Percentiles rank a stretch among this genome's conserved stretches.
Evolutionary conservation across 2,888 invertebrate species (phyloP).

Genomic region (Meiosimyza decipiens): DNA sequence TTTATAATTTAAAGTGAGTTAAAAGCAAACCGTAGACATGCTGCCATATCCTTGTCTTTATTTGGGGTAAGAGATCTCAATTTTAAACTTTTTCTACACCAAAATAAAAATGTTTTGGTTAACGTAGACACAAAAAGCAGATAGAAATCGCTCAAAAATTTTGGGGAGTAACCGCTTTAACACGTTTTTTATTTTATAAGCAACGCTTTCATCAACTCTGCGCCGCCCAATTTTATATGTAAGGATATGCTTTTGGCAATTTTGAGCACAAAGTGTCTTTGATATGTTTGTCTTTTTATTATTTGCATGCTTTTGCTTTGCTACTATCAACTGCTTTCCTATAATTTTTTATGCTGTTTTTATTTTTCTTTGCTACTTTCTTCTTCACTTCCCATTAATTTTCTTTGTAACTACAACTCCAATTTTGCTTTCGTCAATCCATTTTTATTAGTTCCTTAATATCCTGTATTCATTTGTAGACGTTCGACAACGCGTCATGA

Average conservation of each 20-base stretch:
- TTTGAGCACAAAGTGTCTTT: neutral
- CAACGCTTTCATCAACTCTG: neutral
- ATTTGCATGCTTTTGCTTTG: constrained; percentile 2
- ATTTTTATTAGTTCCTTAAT: constrained; percentile 31
- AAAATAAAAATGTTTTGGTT: too few relatives aligned
- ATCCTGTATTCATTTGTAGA: constrained; percentile 2
- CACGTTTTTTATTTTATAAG: constrained; percentile 21
- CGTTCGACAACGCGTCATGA: too few relatives aligned
- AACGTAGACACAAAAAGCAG: too few relatives aligned
- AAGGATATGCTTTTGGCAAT: too few relatives aligned
- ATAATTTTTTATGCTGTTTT: neutral
- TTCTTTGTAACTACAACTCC: neutral
- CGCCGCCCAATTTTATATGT: neutral
- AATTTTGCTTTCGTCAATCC: constrained; percentile 41
- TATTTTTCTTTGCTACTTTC: neutral
- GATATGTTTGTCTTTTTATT: neutral
- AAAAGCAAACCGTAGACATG: constrained; percentile 14
- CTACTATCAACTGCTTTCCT: neutral
- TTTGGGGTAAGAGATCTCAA: neutral
- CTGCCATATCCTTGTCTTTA: constrained; percentile 42
- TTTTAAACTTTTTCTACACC: neutral
- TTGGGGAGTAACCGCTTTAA: constrained; percentile 8
- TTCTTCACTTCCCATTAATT: neutral
- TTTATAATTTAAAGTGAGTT: constrained; percentile 18
- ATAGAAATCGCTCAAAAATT: neutral